Evolutionary conservation across 2,113 vertebrate genomes (phyloP).

Genomic region (Pipa parva): DNA sequence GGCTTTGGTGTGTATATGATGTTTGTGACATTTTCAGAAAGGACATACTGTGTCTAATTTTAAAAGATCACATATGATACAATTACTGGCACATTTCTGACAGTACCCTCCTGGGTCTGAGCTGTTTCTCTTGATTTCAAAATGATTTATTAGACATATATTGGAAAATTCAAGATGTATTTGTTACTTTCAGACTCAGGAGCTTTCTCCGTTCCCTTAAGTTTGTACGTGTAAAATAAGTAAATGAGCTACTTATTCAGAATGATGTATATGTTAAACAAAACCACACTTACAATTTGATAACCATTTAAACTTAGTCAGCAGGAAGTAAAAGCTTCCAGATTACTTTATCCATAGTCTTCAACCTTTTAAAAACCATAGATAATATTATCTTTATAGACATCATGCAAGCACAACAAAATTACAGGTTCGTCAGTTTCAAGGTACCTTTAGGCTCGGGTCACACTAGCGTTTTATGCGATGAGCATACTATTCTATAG

Average conservation of each 20-base stretch:
- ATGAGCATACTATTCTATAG: too few relatives aligned
- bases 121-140: slow-evolving; percentile 5
- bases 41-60: background rate
- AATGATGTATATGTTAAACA: slow-evolving; percentile 1
- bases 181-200: background rate
- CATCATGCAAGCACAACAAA: too few relatives aligned
- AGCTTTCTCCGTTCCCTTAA: background rate
- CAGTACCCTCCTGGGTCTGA: slow-evolving; percentile 10
- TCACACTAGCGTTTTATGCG: too few relatives aligned
- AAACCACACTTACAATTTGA: background rate
- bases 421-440: too few relatives aligned
- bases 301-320: too few relatives aligned
- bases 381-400: too few relatives aligned
- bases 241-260: background rate
- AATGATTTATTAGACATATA: slow-evolving; percentile 4
- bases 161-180: background rate
- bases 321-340: too few relatives aligned
- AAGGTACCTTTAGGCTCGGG: too few relatives aligned
- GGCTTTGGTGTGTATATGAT: background rate
- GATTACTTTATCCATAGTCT: too few relatives aligned
- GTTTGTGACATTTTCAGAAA: slow-evolving; percentile 2
- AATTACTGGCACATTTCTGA: slow-evolving; percentile 3
- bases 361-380: too few relatives aligned
- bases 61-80: slow-evolving; percentile 11
- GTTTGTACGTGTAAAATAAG: background rate